Evolutionary conservation across 2,113 vertebrate genomes (phyloP).

Genomic region (Elephas maximus): DNA sequence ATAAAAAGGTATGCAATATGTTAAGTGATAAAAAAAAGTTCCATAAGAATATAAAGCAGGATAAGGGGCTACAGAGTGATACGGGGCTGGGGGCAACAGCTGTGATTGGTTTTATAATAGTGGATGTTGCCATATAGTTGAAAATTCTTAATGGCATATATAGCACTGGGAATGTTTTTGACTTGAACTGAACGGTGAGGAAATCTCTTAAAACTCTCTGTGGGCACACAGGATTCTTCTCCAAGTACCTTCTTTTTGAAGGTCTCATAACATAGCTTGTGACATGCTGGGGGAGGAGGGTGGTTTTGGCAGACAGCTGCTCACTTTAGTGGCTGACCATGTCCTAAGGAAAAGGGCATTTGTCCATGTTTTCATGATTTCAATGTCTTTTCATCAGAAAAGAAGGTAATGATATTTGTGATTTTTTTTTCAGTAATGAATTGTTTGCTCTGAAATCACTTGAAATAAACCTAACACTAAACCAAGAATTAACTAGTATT

Average conservation of each 20-base stretch:
- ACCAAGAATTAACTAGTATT: neutral
- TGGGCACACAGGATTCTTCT: neutral
- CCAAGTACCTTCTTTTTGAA: neutral
- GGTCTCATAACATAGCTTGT: neutral
- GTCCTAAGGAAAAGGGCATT: neutral
- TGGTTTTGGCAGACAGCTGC: neutral
- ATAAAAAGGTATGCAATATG: neutral
- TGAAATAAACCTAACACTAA: neutral
- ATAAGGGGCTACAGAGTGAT: neutral
- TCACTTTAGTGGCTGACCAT: neutral
- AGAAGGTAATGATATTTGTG: constrained; percentile 23
- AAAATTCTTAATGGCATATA: neutral
- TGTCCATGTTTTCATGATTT: neutral
- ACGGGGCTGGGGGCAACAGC: neutral
- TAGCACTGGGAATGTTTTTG: neutral
- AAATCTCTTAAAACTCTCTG: neutral
- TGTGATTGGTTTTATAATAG: neutral
- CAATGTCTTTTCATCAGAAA: neutral
- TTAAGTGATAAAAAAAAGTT: neutral
- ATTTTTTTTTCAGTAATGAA: constrained; percentile 41
- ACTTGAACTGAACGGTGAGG: neutral
- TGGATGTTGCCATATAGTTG: neutral
- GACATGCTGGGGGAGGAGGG: neutral
- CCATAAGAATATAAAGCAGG: neutral
- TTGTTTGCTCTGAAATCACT: constrained; percentile 36